These are phyloP conservation scores for Aleiodes leptofemur DNA, from an alignment of 2,888 invertebrate species.

Conservation along the genomic window DNA sequence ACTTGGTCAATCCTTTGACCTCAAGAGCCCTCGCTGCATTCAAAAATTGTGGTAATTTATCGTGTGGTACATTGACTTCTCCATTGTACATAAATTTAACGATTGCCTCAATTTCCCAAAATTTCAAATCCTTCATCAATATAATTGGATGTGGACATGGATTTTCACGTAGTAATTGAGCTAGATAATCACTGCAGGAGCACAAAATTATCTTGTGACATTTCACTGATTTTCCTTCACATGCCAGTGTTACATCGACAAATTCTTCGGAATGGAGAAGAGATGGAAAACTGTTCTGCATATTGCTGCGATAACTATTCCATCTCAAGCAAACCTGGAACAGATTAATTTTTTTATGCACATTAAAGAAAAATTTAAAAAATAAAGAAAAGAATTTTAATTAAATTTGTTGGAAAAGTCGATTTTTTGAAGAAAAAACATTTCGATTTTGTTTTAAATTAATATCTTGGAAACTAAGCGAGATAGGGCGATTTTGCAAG, in stretches of 20 bases:
- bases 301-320: conserved; percentile 89
- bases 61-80: conserved; percentile 91
- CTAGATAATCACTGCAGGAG: conserved; percentile 90
- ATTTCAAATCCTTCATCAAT: conserved; percentile 88
- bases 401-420: too few relatives aligned
- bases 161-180: conserved; percentile 86
- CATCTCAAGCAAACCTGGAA: conserved; percentile 85
- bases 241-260: conserved; percentile 92
- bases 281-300: conserved; percentile 86
- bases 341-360: not conserved
- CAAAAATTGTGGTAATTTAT: conserved; percentile 86
- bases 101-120: conserved; percentile 90
- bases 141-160: conserved; percentile 92
- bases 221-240: conserved; percentile 89
- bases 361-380: too few relatives aligned
- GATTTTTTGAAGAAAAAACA: too few relatives aligned
- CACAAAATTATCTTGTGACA: conserved; percentile 92
- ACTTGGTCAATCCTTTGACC: conserved; percentile 81
- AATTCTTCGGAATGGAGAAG: conserved; percentile 87
- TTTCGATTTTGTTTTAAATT: too few relatives aligned
- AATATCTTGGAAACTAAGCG: too few relatives aligned
- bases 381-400: too few relatives aligned
- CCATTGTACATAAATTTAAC: conserved; percentile 95
- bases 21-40: conserved; percentile 90
- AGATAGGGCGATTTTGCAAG: too few relatives aligned